Conservation (phyloP, 2,888 invertebrate species). For the Alsophila aescularia region DNA sequence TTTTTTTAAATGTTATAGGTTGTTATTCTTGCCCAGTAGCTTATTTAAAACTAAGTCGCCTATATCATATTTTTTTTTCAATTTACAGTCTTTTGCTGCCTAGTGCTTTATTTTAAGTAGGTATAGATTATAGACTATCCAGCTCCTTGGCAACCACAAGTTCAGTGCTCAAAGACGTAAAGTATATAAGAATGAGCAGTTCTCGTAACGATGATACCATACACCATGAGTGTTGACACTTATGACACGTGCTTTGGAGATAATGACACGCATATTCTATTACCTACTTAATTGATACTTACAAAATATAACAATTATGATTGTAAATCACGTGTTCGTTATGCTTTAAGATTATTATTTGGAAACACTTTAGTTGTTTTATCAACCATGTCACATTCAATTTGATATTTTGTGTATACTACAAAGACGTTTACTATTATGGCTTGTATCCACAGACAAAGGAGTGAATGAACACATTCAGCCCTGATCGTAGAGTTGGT, state of each 20-base stretch:
- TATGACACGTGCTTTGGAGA: constrained; percentile 65
- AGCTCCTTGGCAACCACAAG: background rate
- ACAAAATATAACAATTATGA: constrained; percentile 11
- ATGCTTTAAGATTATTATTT: background rate
- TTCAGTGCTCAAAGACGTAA: background rate
- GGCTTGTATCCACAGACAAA: too few relatives aligned
- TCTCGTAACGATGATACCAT: constrained; percentile 54
- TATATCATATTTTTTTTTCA: too few relatives aligned
- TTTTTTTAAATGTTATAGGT: too few relatives aligned
- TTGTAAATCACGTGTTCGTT: too few relatives aligned
- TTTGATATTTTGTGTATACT: too few relatives aligned
- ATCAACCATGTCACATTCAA: background rate
- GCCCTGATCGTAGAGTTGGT: too few relatives aligned
- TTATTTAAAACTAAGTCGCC: too few relatives aligned
- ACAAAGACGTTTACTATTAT: too few relatives aligned
- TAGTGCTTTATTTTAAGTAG: background rate
- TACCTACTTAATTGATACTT: constrained; percentile 25
- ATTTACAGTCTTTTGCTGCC: too few relatives aligned
- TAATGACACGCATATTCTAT: constrained; percentile 33
- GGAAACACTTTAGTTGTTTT: background rate
- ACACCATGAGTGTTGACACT: constrained; percentile 59
- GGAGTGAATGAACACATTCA: too few relatives aligned
- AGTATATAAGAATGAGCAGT: constrained; percentile 38
- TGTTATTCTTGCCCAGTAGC: too few relatives aligned
- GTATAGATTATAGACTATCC: background rate